Percentiles rank a stretch among this genome's conserved stretches.
These are phyloP conservation scores for Coelinius sp. DNA, from an alignment of 2,888 invertebrate species.

Conservation along the genomic window DNA sequence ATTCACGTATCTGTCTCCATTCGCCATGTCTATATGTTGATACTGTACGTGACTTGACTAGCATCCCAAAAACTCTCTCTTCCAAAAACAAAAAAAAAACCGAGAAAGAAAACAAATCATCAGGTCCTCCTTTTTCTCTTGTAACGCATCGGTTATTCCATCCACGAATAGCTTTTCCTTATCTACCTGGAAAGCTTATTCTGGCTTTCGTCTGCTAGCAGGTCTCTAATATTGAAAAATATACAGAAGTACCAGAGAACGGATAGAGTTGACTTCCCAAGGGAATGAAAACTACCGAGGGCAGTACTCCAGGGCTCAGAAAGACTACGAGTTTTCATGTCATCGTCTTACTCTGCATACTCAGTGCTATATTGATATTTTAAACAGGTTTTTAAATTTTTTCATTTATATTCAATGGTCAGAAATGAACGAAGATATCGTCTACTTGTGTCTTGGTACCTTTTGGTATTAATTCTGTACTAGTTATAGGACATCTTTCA, in stretches of 20 bases:
- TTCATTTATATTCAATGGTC: constrained; percentile 23
- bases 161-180: constrained; percentile 29
- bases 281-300: constrained; percentile 4
- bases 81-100: not conserved
- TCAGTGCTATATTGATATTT: constrained; percentile 18
- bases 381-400: constrained; percentile 21
- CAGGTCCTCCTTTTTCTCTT: not conserved
- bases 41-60: constrained; percentile 6
- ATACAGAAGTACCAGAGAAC: not conserved
- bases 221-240: constrained; percentile 20
- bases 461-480: not conserved
- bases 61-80: not conserved
- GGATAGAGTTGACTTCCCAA: not conserved
- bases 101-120: constrained; percentile 9
- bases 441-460: not conserved
- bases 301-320: not conserved
- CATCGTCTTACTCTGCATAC: not conserved
- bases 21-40: constrained; percentile 15
- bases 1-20: not conserved
- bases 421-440: not conserved
- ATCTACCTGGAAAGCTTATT: constrained; percentile 19
- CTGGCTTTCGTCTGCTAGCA: constrained; percentile 14
- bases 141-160: constrained; percentile 24
- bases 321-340: constrained; percentile 8
- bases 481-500: too few relatives aligned